Percentiles rank a stretch among this genome's conserved stretches.
Conservation (phyloP, 1,140 invertebrate genomes). For the Drosophila eugracilis region DNA sequence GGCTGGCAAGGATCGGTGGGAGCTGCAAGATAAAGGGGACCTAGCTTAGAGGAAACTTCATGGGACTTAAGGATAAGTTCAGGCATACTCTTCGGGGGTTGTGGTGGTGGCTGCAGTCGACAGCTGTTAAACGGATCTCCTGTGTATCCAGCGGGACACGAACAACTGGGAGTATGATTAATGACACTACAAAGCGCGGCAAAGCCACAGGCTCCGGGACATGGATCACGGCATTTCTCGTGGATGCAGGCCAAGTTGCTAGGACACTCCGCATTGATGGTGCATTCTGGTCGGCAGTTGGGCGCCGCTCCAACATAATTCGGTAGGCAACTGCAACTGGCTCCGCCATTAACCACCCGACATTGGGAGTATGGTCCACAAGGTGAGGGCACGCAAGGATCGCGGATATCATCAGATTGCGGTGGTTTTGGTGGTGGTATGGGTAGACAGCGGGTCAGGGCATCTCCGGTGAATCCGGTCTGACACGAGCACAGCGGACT, state of each 20-base stretch:
- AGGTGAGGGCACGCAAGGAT: conserved; percentile 90
- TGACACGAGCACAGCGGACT: conserved; percentile 93
- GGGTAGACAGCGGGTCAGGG: conserved; percentile 90
- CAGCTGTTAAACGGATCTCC: conserved; percentile 90
- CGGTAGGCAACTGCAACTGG: conserved; percentile 89
- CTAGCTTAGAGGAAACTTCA: conserved; percentile 35
- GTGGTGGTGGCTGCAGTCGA: conserved; percentile 85
- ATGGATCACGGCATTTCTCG: conserved; percentile 90
- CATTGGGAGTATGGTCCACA: conserved; percentile 91
- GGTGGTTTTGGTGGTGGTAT: conserved; percentile 86
- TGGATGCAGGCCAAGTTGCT: conserved; percentile 89
- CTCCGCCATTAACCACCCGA: conserved; percentile 87
- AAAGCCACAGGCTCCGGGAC: conserved; percentile 89
- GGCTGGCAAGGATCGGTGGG: conserved; percentile 87
- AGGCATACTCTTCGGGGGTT: conserved; percentile 78
- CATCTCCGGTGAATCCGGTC: conserved; percentile 92
- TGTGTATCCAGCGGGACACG: conserved; percentile 88
- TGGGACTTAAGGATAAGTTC: conserved; percentile 37
- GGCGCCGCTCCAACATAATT: conserved; percentile 89
- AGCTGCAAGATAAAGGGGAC: conserved; percentile 82
- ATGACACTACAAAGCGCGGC: conserved; percentile 88
- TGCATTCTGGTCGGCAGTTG: conserved; percentile 90
- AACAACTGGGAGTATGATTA: conserved; percentile 89
- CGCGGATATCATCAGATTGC: conserved; percentile 85
- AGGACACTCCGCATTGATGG: conserved; percentile 89